Conservation (phyloP, 1,140 invertebrate genomes). For the Sycophila sp. region DNA sequence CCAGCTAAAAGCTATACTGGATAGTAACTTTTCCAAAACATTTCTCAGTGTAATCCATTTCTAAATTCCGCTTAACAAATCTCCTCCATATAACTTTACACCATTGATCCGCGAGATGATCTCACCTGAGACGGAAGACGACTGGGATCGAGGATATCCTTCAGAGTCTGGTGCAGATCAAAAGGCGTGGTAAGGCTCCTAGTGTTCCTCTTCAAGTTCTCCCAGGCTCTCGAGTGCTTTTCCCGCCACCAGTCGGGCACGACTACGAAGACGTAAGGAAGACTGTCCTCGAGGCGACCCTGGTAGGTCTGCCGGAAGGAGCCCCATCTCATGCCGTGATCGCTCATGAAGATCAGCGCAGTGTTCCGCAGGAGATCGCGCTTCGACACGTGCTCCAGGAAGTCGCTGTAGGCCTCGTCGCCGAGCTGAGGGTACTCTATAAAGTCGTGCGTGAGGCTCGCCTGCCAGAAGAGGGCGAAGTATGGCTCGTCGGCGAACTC, state of each 20-base stretch:
- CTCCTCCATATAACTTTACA: too few species aligned
- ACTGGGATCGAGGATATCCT: constrained; percentile 69
- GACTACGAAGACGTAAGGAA: constrained; percentile 74
- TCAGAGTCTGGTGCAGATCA: constrained; percentile 74
- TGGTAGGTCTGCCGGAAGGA: constrained; percentile 72
- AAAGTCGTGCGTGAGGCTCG: constrained; percentile 67
- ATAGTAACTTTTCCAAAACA: too few species aligned
- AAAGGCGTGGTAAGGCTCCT: constrained; percentile 70
- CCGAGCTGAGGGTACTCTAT: constrained; percentile 63
- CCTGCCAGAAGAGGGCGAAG: constrained; percentile 67
- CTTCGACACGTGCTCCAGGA: constrained; percentile 50
- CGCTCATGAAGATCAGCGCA: constrained; percentile 74
- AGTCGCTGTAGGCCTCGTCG: constrained; percentile 56
- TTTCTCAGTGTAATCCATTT: too few species aligned
- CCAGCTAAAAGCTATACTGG: too few species aligned
- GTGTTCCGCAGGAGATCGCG: constrained; percentile 64
- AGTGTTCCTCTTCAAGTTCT: constrained; percentile 68
- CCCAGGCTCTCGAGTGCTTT: constrained; percentile 64
- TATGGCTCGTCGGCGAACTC: constrained; percentile 64
- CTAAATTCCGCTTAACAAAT: too few species aligned
- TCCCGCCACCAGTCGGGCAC: constrained; percentile 71
- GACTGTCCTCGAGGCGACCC: constrained; percentile 74
- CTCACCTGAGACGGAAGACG: neutral
- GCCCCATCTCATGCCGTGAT: constrained; percentile 78
- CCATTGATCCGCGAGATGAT: too few species aligned